Base-by-base conservation (phyloP, 2,113 vertebrate genomes). In the Orthonyx spaldingii region DNA sequence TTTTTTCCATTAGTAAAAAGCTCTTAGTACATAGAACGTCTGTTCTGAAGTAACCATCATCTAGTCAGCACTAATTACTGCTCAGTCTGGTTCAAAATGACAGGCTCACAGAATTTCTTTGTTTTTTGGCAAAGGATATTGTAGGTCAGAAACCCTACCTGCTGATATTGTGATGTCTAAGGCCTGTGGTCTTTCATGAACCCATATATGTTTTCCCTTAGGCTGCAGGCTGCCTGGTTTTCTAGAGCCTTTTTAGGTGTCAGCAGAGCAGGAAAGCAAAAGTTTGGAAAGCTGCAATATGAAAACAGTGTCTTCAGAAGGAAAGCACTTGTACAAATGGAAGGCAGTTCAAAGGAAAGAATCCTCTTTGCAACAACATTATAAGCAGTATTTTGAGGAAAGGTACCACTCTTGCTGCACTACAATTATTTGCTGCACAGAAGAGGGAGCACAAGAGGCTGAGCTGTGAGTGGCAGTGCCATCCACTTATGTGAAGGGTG, bases 201-300 rank as follows among this genome's bases (percentile, higher is more conserved):
- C 28, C 14, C 5, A 7, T 55, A 4, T 9, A 11, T 1, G 1
- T 44, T 42, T 37, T 61, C 2, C 21, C 15, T 21, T 28, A 52
- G 32, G 17, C 10, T 52, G 28, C 10, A 52, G 56, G 32, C 32
- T 93, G 26, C n/a, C 23, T 87, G 26, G 7, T 53, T 79, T 86
- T 74, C 26, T 26, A 32, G 49, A 52, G 32, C 10, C 32, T 65
- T 92, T 74, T 20, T 41, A 61, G 42, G 27, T 14, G 28, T 24
- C 32, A 59, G 20, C 61, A 74, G 24, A 52, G 33, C 26, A 41
- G 53, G 27, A 44, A 37, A 69, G 50, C 0, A 1, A 44, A 33
- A 63, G 23, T 82, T 92, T 66, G 65, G 39, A 63, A 79, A 37
- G 35, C 35, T 79, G 17, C 0, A 4, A 3, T 61, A 10, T 10